A percentile compares a stretch with the other conserved stretches of the same genome.
Evolutionary conservation across 2,888 invertebrate genomes (phyloP).

Genomic region (Scrobipalpa costella): DNA sequence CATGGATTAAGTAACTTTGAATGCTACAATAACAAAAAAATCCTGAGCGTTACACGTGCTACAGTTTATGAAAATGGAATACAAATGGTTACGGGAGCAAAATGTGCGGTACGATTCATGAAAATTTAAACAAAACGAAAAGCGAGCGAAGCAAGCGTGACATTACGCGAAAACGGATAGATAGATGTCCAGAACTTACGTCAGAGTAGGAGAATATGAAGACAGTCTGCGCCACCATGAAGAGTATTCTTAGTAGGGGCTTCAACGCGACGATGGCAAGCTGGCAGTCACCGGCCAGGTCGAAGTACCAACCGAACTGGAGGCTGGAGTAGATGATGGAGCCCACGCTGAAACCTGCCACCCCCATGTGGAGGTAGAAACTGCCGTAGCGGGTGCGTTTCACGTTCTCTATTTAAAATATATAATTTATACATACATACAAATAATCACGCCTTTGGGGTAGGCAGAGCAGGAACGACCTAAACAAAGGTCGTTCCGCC

Average conservation of each 20-base stretch:
- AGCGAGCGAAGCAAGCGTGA: no score
- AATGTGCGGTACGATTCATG: no score
- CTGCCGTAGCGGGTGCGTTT: constrained; percentile 78
- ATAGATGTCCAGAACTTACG: constrained; percentile 76
- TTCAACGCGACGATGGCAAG: constrained; percentile 82
- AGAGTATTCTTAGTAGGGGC: constrained; percentile 82
- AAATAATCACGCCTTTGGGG: no score
- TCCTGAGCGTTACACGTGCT: no score
- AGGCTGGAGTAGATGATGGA: constrained; percentile 87
- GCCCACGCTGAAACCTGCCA: constrained; percentile 85
- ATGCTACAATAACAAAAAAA: no score
- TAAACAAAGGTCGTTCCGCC: no score
- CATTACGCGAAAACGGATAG: no score
- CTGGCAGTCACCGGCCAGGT: constrained; percentile 82
- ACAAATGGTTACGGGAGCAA: no score
- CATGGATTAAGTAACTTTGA: no score
- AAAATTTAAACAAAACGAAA: no score
- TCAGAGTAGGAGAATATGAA: constrained; percentile 87
- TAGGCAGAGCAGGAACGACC: no score
- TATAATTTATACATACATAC: constrained; percentile 10
- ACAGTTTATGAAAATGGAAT: no score
- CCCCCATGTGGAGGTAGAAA: constrained; percentile 83
- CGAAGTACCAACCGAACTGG: constrained; percentile 86
- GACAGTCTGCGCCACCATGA: constrained; percentile 85
- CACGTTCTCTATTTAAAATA: constrained; percentile 49